These are phyloP conservation scores for Lepus americanus DNA, from an alignment of 2,113 vertebrate genomes.

Conservation along the genomic window DNA sequence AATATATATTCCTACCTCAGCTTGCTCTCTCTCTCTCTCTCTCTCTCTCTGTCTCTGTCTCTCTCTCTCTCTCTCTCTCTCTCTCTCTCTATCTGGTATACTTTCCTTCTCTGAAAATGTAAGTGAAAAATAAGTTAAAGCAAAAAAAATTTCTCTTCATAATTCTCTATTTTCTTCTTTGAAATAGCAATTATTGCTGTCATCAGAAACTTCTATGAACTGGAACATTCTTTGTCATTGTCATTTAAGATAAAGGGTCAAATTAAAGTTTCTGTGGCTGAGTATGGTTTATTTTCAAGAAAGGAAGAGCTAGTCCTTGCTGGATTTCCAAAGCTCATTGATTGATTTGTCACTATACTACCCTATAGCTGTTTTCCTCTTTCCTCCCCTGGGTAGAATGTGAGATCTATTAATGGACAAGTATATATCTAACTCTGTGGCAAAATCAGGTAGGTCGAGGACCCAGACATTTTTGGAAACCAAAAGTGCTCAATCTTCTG, in stretches of 20 bases:
- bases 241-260: conserved; percentile 1
- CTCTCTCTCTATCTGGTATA: too few species aligned
- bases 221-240: neutral
- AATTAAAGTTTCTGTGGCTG: conserved; percentile 23
- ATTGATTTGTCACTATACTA: conserved; percentile 3
- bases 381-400: neutral
- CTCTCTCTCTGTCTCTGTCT: too few species aligned
- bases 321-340: conserved; percentile 18
- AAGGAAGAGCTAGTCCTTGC: conserved; percentile 36
- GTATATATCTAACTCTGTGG: neutral
- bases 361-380: neutral
- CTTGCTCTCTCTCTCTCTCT: too few species aligned
- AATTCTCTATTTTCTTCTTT: conserved; percentile 27
- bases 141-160: neutral
- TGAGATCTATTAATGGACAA: neutral
- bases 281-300: conserved; percentile 14
- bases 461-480: neutral
- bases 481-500: neutral
- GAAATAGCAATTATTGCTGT: neutral
- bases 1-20: neutral
- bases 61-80: too few species aligned
- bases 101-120: conserved; percentile 25
- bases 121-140: neutral
- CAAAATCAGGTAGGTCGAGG: neutral
- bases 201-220: neutral